Base-by-base conservation (phyloP, 2,113 vertebrate genomes). In the Nycticorax nycticorax region DNA sequence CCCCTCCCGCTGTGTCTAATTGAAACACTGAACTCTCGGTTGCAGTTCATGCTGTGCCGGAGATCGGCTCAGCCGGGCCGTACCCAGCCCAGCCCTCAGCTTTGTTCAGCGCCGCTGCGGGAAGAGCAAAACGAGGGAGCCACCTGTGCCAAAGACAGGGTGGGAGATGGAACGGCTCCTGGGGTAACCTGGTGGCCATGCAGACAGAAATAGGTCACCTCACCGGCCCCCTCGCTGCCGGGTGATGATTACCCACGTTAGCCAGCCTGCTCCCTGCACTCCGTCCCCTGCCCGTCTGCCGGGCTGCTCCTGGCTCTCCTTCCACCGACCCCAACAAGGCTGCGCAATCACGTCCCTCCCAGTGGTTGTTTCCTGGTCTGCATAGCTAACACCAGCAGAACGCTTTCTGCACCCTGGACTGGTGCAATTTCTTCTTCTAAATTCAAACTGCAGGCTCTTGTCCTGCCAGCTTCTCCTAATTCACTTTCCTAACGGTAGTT, bases 121-220 rank as follows among this genome's bases (percentile, higher is more conserved):
- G 35, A 47, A 64, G 20, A 20, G 48, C 4, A 10, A 10, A 17
- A 24, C 1, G 7, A 28, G 24, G 41, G 4, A 41, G 48, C n/a
- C 0, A 1, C 45, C 68, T 5, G 50, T 55, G 22, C 23, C 2
- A 0, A 9, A 39, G 60, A 1, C 0, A 1, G n/a, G 22, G 52
- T 21, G 6, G 50, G 12, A 67, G 28, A 8, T 0, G 1, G 9
- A 59, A 45, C 0, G 0, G 19, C 16, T 59, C 9, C 23, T 2
- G 23, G 33, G 39, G 27, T 10, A 26, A 35, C 9, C 19, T 5
- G 39, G 45, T 20, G 63, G 55, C 50, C 62, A 3, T 0, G 2
- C 20, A 45, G 67, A 23, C 30, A 28, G 26, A 9, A 68, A 16
- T 0, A 19, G 56, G 6, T 33, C 30, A 27, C 45, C 41, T 10